Base-by-base conservation (phyloP, 2,113 vertebrate species). In the Verasper variegatus region DNA sequence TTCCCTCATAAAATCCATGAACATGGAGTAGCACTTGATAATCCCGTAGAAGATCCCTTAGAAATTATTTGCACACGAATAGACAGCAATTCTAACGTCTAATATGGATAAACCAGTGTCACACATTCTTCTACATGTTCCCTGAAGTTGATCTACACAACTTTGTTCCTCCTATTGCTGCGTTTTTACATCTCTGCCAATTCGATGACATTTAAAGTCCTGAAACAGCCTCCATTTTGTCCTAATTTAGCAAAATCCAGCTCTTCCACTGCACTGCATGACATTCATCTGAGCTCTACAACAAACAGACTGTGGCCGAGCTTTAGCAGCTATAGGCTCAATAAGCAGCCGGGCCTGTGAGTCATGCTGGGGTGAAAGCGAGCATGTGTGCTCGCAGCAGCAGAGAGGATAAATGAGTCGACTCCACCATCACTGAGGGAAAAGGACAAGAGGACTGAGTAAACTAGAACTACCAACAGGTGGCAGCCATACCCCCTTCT, bases 391-490 rank as follows among this genome's bases (percentile, higher is more conserved):
- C 62, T n/a, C 15, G 5, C 45, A 58, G 76, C 71, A 78, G 68
- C 74, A 27, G 23, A 70, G 71, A 78, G 77, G 79, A 74, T 63
- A 74, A 81, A 84, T 52, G 75, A 83, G 75, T 71, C 76, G 74
- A 71, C 89, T 74, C 89, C 84, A 76, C 78, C 83, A 65, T 72
- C 78, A 74, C 60, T 3, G 68, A 82, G 82, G 49, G 63, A 85
- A 72, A 35, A 68, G 21, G 15, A 59, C 86, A 90, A 90, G 90
- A 89, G 89, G 90, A 89, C 83, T 61, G 79, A 45, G 58, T 81
- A 80, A 89, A 71, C 72, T 69, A 74, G 5, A 66, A 45, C 74
- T 42, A 20, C 89, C 92, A 89, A 92, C 91, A 92, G 90, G 90
- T 91, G 90, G 89, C 88, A 83, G 71, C 73, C 84, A 60, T n/a